Evolutionary conservation across 2,888 invertebrate species (phyloP).

Genomic region (Sarcophaga caerulescens): DNA sequence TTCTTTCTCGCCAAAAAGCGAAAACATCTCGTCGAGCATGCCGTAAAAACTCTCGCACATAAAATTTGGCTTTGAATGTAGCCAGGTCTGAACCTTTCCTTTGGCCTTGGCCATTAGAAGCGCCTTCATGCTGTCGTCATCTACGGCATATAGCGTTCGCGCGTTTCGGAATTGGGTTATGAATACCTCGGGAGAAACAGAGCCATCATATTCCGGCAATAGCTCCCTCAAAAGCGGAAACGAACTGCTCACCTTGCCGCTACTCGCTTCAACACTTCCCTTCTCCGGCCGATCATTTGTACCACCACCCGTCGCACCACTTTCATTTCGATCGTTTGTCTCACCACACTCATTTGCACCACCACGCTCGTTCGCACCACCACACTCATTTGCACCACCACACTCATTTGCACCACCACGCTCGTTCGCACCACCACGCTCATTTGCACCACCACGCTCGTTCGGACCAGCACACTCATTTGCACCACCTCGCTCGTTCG

Average conservation of each 20-base stretch:
- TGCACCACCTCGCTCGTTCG: no score
- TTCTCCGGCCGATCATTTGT: no score
- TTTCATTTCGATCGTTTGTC: no score
- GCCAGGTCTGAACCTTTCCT: slow-evolving; percentile 52
- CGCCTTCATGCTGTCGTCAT: slow-evolving; percentile 12
- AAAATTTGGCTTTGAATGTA: slow-evolving; percentile 44
- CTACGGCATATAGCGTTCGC: neutral
- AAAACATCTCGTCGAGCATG: slow-evolving; percentile 6
- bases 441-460: no score
- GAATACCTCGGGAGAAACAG: slow-evolving; percentile 1
- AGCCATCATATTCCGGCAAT: slow-evolving; percentile 31
- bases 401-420: no score
- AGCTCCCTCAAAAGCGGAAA: slow-evolving; percentile 13
- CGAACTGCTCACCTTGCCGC: no score
- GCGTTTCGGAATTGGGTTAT: slow-evolving; percentile 7
- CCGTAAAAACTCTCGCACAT: neutral
- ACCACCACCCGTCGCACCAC: neutral
- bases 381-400: no score
- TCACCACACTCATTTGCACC: no score
- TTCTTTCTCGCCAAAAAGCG: slow-evolving; percentile 17
- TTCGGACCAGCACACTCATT: no score
- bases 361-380: no score
- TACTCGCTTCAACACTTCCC: no score
- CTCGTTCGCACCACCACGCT: no score
- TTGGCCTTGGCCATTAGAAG: slow-evolving; percentile 44